A percentile compares a stretch with the other conserved stretches of the same genome.
Conservation (phyloP, 1,140 invertebrate genomes). For the Trialeurodes vaporariorum region DNA sequence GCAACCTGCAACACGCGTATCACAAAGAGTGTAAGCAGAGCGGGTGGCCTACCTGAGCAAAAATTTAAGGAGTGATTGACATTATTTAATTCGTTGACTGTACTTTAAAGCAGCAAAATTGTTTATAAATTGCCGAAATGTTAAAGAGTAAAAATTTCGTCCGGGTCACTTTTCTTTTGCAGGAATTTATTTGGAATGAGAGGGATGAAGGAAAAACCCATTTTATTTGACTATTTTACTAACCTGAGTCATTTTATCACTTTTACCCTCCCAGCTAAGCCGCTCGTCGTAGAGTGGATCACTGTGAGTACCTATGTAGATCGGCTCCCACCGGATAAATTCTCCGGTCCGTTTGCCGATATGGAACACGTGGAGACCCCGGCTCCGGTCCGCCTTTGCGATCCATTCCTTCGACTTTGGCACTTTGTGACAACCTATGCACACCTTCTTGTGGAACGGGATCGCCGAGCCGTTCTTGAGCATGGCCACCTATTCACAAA, state of each 20-base stretch:
- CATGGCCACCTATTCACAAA: constrained; percentile 46
- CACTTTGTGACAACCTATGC: constrained; percentile 76
- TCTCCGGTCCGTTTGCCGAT: constrained; percentile 67
- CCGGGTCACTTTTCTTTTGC: background rate
- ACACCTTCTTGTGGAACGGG: constrained; percentile 83
- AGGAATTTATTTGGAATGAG: background rate
- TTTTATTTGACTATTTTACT: constrained; percentile 13
- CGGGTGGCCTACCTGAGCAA: too few species aligned
- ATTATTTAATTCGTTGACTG: too few species aligned
- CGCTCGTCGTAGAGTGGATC: constrained; percentile 82
- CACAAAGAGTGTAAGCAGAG: too few species aligned
- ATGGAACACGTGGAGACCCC: constrained; percentile 64
- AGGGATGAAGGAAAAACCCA: background rate
- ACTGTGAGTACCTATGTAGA: constrained; percentile 72
- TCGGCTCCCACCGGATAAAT: constrained; percentile 80
- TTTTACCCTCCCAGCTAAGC: constrained; percentile 79
- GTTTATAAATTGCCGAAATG: background rate
- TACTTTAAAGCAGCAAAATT: background rate
- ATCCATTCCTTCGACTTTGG: constrained; percentile 76
- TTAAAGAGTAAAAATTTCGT: background rate
- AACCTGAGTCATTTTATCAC: constrained; percentile 91
- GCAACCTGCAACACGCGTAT: too few species aligned
- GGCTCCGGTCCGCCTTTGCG: constrained; percentile 47
- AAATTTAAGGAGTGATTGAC: too few species aligned
- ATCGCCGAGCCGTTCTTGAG: constrained; percentile 63